phyloP scores from a whole-genome alignment of 2,888 invertebrate genomes.

The Pollenia labialis region DNA sequence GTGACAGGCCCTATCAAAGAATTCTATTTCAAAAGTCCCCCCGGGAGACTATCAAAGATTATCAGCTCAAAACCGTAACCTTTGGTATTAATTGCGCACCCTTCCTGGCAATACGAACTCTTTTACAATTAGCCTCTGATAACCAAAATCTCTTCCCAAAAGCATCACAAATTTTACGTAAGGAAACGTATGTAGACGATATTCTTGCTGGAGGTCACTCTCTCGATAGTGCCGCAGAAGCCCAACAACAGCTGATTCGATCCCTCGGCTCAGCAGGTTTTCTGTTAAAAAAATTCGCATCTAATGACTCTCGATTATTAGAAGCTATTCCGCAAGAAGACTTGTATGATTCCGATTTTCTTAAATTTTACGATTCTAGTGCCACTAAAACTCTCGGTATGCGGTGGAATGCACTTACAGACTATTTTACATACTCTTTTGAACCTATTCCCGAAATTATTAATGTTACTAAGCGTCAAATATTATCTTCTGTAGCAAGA shows the following conservation, averaged over 20 bases:
- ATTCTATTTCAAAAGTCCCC: conserved; percentile 17
- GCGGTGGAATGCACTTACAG: conserved; percentile 16
- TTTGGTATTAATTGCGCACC: background rate
- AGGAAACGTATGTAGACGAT: conserved; percentile 18
- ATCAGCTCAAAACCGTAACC: background rate
- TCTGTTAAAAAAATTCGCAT: background rate
- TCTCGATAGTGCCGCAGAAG: background rate
- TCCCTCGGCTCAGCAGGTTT: background rate
- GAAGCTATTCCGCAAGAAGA: background rate
- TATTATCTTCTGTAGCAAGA: background rate
- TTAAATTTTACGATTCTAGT: conserved; percentile 7
- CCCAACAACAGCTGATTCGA: background rate
- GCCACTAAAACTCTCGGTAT: conserved; percentile 24
- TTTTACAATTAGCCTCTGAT: background rate
- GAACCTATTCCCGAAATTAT: background rate
- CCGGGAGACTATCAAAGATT: background rate
- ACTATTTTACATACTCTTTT: background rate
- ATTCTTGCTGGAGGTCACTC: conserved; percentile 9
- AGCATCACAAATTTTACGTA: conserved; percentile 9
- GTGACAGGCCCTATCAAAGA: no score
- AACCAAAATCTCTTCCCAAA: conserved; percentile 34
- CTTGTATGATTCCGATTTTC: conserved; percentile 24
- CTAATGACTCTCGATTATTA: conserved; percentile 10
- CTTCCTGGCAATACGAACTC: background rate
- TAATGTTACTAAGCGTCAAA: no score